phyloP scores from a whole-genome alignment of 2,113 vertebrate genomes.

The Xyrauchen texanus region DNA sequence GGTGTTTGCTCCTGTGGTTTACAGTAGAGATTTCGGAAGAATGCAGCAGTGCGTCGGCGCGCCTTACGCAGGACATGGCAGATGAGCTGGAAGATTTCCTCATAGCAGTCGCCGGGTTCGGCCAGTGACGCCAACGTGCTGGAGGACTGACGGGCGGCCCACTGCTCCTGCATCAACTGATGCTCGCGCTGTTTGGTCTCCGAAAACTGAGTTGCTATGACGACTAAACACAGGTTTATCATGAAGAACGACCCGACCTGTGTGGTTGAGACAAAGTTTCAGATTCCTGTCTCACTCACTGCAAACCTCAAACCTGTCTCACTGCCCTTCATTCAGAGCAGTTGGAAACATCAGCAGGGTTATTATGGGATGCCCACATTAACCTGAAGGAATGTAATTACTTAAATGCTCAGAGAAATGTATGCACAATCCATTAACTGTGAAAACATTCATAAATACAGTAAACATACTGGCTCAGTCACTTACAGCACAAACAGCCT shows the following conservation, averaged over 20 bases:
- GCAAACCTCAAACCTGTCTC: no score
- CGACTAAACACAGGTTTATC: constrained; percentile 96
- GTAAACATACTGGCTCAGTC: no score
- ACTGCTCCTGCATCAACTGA: constrained; percentile 97
- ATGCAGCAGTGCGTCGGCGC: constrained; percentile 77
- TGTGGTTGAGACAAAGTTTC: constrained; percentile 3
- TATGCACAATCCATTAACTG: no score
- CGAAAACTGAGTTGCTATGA: constrained; percentile 96
- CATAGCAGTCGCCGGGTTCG: constrained; percentile 93
- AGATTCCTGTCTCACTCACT: background rate
- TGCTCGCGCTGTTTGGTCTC: constrained; percentile 98
- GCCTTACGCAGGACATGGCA: constrained; percentile 91
- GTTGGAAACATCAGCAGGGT: no score
- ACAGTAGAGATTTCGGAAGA: constrained; percentile 79
- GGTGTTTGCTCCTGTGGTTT: background rate
- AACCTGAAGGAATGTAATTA: no score
- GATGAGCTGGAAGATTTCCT: constrained; percentile 93
- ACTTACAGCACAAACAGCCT: no score
- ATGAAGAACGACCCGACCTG: constrained; percentile 87
- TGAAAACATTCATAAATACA: no score
- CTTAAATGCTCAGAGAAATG: no score
- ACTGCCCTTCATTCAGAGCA: no score
- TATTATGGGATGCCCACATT: no score
- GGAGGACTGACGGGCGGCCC: constrained; percentile 86
- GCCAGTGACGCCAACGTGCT: constrained; percentile 78